Evolutionary conservation across 1,140 invertebrate genomes (phyloP), one percentile per base, ranked within the genome.

Genomic region (Drosophila leontia): DNA sequence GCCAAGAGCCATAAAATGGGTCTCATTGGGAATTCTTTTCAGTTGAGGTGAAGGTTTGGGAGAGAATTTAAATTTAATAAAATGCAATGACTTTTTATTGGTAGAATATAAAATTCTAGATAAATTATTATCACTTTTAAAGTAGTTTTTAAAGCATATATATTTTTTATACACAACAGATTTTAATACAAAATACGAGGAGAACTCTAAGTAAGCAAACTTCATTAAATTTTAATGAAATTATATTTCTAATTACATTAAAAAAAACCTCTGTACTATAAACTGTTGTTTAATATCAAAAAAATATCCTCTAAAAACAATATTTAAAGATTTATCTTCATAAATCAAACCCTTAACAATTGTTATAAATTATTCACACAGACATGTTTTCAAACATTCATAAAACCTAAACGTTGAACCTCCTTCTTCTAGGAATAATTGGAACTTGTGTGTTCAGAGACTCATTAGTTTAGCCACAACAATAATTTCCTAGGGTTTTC

Each of bases 391-490:
- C 55, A 23, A 55, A 55, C 53, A 55, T 37, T 55, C 7, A 55
- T 37, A 19, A 39, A 11, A 11, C 23, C 23, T 12, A 34, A 57
- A 58, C 7, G 11, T n/a, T 13, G 2, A 13, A 15, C 23, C 19
- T 26, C 19, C 63, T 29, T 7, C 8, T 53, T 58, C 63, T 32
- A 13, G 7, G 23, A 64, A 55, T 34, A 45, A 35, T 26, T 44
- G 5, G 8, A 34, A 35, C 13, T 64, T 51, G 35, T 3, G 23
- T 32, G 48, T 51, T 3, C 5, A 37, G 17, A 12, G 34, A 37
- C 37, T 75, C 59, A 77, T 78, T 69, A 60, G 75, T n/a, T 63
- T 42, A 64, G 50, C 44, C 39, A 50, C 58, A 62, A 68, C 62
- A 68, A 65, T 67, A 67, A 65, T 68, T 68, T 67, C 23, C 13